phyloP scores from a whole-genome alignment of 2,113 vertebrate species.

The Periophthalmodon schlosseri region DNA sequence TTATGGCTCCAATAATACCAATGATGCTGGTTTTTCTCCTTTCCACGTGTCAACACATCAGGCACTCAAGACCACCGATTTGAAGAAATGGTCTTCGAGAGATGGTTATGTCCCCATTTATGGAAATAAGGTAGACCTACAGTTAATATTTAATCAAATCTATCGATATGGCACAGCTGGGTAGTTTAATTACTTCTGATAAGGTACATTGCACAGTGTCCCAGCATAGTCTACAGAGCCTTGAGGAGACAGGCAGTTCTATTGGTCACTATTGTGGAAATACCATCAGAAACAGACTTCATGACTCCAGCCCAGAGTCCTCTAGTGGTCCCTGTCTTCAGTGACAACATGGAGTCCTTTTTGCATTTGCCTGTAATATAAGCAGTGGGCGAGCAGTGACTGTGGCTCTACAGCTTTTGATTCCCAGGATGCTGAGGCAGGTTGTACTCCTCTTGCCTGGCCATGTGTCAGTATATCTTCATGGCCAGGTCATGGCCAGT shows the following conservation, averaged over 20 bases:
- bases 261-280: too few species aligned
- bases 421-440: neutral
- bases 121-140: slow-evolving; percentile 86
- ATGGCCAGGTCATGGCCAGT: neutral
- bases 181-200: neutral
- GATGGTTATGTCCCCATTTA: slow-evolving; percentile 83
- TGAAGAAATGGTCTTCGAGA: slow-evolving; percentile 86
- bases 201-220: too few species aligned
- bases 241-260: too few species aligned
- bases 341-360: neutral
- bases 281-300: neutral
- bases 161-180: too few species aligned
- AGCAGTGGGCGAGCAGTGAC: neutral
- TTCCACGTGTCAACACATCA: slow-evolving; percentile 63
- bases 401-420: neutral
- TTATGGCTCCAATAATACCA: slow-evolving; percentile 88
- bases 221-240: neutral
- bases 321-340: neutral
- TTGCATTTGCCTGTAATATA: neutral
- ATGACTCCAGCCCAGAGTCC: neutral
- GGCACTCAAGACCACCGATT: slow-evolving; percentile 69
- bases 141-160: neutral
- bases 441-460: neutral
- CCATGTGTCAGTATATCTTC: neutral
- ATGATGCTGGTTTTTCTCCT: slow-evolving; percentile 75